Evolutionary conservation across 1,140 invertebrate genomes (phyloP).

Genomic region (Euborellia annulipes): DNA sequence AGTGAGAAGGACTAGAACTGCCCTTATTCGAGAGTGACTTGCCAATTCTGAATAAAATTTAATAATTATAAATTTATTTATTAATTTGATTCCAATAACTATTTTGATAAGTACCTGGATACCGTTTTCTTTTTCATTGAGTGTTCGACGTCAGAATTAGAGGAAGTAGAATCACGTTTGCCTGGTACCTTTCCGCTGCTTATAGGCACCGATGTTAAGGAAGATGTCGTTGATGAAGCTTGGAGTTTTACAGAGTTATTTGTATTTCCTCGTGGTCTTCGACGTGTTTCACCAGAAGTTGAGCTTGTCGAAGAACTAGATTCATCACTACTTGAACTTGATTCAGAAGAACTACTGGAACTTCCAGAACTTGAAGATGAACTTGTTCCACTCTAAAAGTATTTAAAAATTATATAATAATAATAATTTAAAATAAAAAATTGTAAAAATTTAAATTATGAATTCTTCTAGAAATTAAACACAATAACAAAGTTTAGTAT

Average conservation of each 20-base stretch:
- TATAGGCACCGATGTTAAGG: too few relatives aligned
- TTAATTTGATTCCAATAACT: too few relatives aligned
- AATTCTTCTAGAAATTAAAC: too few relatives aligned
- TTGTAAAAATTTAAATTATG: too few relatives aligned
- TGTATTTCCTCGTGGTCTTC: constrained; percentile 35
- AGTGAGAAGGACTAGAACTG: too few relatives aligned
- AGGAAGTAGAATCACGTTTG: constrained; percentile 41
- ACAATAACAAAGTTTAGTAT: too few relatives aligned
- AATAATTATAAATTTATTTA: too few relatives aligned
- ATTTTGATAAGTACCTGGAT: too few relatives aligned
- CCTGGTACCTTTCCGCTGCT: constrained; percentile 14
- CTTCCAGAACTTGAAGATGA: constrained; percentile 47
- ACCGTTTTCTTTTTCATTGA: constrained; percentile 27
- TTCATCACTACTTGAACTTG: constrained; percentile 39
- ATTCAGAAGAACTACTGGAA: constrained; percentile 41
- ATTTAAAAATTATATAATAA: background rate
- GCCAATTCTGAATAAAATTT: too few relatives aligned
- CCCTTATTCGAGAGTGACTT: too few relatives aligned
- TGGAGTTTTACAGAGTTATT: constrained; percentile 21
- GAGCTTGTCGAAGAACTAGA: constrained; percentile 32
- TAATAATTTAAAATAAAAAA: too few relatives aligned
- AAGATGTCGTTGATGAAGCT: too few relatives aligned
- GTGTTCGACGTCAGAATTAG: constrained; percentile 33
- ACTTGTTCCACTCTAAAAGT: constrained; percentile 39
- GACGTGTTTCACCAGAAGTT: constrained; percentile 24